phyloP scores from a whole-genome alignment of 2,113 vertebrate genomes.

The Gobio gobio region DNA sequence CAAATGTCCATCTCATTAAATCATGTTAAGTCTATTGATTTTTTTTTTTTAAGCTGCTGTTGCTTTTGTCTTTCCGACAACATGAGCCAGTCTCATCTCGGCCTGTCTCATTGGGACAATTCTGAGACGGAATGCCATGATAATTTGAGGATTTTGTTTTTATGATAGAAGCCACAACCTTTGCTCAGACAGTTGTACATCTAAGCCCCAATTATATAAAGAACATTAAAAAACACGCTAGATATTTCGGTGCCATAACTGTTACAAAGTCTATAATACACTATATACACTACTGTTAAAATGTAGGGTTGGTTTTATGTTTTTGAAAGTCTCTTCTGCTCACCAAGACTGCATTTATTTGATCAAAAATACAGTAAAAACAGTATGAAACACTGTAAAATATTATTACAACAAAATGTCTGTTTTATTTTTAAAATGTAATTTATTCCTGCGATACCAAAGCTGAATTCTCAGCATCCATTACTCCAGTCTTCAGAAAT shows the following conservation, averaged over 20 bases:
- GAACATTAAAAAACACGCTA: background rate
- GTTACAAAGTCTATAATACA: too few relatives aligned
- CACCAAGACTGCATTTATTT: too few relatives aligned
- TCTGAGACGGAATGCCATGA: background rate
- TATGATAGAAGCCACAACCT: background rate
- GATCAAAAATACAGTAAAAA: too few relatives aligned
- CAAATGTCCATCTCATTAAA: slow-evolving; percentile 75
- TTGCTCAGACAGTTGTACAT: background rate
- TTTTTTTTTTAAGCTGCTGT: slow-evolving; percentile 61
- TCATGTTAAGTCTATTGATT: slow-evolving; percentile 75
- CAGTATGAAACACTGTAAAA: too few relatives aligned
- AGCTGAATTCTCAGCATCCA: background rate
- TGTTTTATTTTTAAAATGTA: too few relatives aligned
- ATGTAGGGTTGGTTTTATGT: too few relatives aligned
- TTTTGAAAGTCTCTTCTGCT: too few relatives aligned
- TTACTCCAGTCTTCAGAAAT: background rate
- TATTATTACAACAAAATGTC: too few relatives aligned
- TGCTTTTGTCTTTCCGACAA: slow-evolving; percentile 69
- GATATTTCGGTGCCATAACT: too few relatives aligned
- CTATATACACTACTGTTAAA: too few relatives aligned
- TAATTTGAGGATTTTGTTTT: slow-evolving; percentile 21
- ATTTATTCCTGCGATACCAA: too few relatives aligned
- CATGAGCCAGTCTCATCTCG: slow-evolving; percentile 73
- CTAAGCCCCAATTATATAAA: background rate
- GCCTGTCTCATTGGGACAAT: slow-evolving; percentile 33